Percentiles rank a stretch among this genome's conserved stretches.
Conservation (phyloP, 37 sponge, comb jelly and placozoan species). For the Trichoplax adhaerens region DNA sequence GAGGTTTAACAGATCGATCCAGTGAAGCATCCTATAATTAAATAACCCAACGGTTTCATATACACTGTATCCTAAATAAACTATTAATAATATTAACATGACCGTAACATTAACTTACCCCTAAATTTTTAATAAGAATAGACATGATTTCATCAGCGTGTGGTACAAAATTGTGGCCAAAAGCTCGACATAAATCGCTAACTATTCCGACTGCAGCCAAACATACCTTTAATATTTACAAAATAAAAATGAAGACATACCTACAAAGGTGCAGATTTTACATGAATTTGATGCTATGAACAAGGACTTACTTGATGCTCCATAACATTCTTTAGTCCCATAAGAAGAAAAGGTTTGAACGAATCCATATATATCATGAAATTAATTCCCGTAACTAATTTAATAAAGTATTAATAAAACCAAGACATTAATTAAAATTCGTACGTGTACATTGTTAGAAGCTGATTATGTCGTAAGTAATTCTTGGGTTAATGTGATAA, state of each 20-base stretch:
- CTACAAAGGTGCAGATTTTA: neutral
- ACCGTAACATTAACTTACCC: slow-evolving; percentile 21
- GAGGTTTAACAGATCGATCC: slow-evolving; percentile 71
- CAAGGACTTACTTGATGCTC: slow-evolving; percentile 29
- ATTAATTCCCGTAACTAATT: slow-evolving; percentile 33
- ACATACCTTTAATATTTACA: slow-evolving; percentile 42
- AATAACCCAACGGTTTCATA: neutral
- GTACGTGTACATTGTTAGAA: neutral
- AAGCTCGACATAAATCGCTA: slow-evolving; percentile 75
- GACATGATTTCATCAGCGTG: slow-evolving; percentile 56
- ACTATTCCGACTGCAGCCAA: slow-evolving; percentile 89
- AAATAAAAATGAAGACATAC: neutral
- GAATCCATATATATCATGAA: slow-evolving; percentile 72
- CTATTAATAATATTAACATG: neutral
- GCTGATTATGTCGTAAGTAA: neutral
- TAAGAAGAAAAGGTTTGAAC: slow-evolving; percentile 47
- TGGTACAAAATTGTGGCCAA: slow-evolving; percentile 24
- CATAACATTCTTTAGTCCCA: slow-evolving; percentile 38
- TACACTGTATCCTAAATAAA: neutral
- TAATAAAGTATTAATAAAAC: neutral
- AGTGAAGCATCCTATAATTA: slow-evolving; percentile 32
- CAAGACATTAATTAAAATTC: neutral
- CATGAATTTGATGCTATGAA: neutral
- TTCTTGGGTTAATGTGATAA: neutral
- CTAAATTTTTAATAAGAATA: slow-evolving; percentile 39